Evolutionary conservation across 2,113 vertebrate species (phyloP).

Genomic region (Camelus bactrianus): DNA sequence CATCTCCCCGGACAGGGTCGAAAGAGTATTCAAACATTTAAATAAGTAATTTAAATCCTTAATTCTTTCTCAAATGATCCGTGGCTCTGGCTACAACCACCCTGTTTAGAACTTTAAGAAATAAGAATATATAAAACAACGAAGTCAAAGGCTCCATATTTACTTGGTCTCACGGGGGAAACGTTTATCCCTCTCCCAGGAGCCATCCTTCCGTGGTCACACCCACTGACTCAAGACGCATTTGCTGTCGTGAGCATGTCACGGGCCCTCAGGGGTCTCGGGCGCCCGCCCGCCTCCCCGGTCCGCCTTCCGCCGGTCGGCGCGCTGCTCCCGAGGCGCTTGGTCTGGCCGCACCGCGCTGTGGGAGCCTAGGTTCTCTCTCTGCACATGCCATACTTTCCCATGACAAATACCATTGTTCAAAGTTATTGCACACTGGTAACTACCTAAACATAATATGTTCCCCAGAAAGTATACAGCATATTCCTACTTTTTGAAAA

Average conservation of each 20-base stretch:
- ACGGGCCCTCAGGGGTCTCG: fast-evolving
- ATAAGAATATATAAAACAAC: not conserved
- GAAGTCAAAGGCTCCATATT: not conserved
- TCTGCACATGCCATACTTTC: not conserved
- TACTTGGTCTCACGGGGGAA: not conserved
- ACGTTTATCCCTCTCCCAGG: fast-evolving
- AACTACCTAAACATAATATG: not conserved
- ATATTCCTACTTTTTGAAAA: not conserved
- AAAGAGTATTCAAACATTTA: not conserved
- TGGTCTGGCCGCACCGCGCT: fast-evolving
- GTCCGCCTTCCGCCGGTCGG: fast-evolving
- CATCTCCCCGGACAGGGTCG: not conserved
- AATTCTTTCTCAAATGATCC: not conserved
- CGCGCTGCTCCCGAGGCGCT: fast-evolving
- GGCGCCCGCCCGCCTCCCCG: fast-evolving
- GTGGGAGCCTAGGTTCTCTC: fast-evolving
- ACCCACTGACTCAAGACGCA: not conserved
- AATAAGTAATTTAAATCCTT: not conserved
- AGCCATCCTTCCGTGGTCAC: not conserved
- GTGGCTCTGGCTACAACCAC: not conserved
- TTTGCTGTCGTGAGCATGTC: not conserved
- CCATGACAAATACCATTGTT: not conserved
- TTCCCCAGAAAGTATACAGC: not conserved
- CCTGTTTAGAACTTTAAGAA: not conserved
- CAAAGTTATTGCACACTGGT: not conserved